These are phyloP conservation scores for Morinoia aosen DNA, from an alignment of 2,888 invertebrate genomes.

Conservation along the genomic window DNA sequence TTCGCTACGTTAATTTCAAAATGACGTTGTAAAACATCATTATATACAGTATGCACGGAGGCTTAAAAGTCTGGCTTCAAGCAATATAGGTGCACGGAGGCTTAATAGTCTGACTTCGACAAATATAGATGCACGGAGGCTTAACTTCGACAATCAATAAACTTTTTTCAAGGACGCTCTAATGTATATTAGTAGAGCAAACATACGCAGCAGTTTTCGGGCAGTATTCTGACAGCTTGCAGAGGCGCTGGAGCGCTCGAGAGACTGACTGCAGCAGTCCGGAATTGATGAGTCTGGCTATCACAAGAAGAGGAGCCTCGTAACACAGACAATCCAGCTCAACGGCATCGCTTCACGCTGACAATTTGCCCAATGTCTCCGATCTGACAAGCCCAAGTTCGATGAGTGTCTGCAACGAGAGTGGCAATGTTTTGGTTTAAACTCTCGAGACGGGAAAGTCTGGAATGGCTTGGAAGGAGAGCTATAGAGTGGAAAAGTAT, in stretches of 20 bases:
- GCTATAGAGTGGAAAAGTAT: too few relatives aligned
- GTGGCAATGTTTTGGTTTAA: neutral
- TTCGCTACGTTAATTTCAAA: too few relatives aligned
- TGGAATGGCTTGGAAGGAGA: neutral
- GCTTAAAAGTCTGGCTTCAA: too few relatives aligned
- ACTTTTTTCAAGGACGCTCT: neutral
- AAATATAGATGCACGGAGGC: neutral
- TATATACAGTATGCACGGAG: too few relatives aligned
- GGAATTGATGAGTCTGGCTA: neutral
- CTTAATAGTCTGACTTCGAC: neutral
- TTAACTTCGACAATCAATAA: neutral
- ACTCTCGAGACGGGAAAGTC: neutral
- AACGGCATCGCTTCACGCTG: neutral
- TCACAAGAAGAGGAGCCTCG: neutral
- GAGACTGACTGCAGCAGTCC: neutral
- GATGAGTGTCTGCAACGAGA: neutral
- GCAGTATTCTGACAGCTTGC: neutral
- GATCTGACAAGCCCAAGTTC: neutral
- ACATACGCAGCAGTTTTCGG: neutral
- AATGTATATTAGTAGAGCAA: neutral
- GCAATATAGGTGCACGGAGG: neutral
- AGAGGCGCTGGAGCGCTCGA: neutral
- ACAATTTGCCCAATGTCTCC: neutral
- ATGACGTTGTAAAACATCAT: too few relatives aligned
- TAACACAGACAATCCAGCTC: neutral